phyloP scores from a whole-genome alignment of 2,113 vertebrate genomes.

The Ondatra zibethicus region DNA sequence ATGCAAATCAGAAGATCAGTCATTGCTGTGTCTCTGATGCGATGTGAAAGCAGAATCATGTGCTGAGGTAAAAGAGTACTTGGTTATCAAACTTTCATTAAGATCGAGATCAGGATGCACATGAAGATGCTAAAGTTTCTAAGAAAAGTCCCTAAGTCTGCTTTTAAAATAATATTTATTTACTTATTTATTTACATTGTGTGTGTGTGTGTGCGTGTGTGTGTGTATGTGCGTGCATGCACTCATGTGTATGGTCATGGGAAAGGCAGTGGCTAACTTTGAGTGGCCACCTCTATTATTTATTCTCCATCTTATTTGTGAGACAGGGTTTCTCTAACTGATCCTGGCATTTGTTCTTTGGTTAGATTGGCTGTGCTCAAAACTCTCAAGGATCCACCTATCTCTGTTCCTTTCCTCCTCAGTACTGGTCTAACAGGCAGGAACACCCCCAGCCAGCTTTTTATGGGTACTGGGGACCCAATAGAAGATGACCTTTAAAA shows the following conservation, averaged over 20 bases:
- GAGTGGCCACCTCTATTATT: not conserved
- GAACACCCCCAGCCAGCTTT: not conserved
- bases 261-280: not conserved
- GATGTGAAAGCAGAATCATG: not conserved
- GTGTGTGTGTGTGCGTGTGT: not conserved
- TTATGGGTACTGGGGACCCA: not conserved
- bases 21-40: not conserved
- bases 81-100: not conserved
- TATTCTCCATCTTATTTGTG: not conserved
- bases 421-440: not conserved
- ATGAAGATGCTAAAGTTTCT: not conserved
- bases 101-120: not conserved
- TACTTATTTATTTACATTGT: not conserved
- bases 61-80: not conserved
- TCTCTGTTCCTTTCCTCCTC: not conserved
- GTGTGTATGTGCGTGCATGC: not conserved
- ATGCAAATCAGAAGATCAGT: not conserved
- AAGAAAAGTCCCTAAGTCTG: not conserved
- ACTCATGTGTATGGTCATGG: not conserved
- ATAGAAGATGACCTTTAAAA: not conserved
- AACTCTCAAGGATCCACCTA: not conserved
- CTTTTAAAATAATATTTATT: not conserved
- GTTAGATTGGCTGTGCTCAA: not conserved
- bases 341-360: not conserved
- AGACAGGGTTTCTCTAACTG: not conserved